Conservation (phyloP, 2,888 invertebrate genomes). For the Amphipyra berbera region DNA sequence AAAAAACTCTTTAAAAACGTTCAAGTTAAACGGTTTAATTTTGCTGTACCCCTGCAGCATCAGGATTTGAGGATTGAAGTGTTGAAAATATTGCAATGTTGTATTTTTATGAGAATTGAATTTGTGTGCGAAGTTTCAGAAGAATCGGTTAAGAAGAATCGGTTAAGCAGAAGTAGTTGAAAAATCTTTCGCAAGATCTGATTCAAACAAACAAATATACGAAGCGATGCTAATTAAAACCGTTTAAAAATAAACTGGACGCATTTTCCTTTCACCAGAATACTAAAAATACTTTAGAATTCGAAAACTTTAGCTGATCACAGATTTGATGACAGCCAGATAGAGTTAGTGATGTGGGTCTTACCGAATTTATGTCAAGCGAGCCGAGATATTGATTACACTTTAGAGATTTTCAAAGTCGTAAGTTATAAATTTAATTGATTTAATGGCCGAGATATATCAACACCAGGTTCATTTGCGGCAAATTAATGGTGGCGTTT, state of each 20-base stretch:
- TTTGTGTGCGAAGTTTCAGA: too few relatives aligned
- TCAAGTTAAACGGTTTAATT: too few relatives aligned
- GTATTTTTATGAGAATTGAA: too few relatives aligned
- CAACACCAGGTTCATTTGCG: constrained; percentile 66
- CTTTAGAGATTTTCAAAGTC: constrained; percentile 67
- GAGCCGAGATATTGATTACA: constrained; percentile 77
- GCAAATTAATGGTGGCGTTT: constrained; percentile 65
- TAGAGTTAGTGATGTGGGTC: constrained; percentile 74
- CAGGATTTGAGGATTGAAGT: too few relatives aligned
- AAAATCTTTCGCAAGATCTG: too few relatives aligned
- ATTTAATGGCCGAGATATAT: constrained; percentile 74
- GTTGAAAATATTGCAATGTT: too few relatives aligned
- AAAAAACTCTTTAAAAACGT: too few relatives aligned
- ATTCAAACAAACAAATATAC: too few relatives aligned
- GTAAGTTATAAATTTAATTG: constrained; percentile 73
- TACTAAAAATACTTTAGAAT: constrained; percentile 39
- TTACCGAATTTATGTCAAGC: constrained; percentile 77
- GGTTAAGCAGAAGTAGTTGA: too few relatives aligned
- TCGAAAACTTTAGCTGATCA: constrained; percentile 65
- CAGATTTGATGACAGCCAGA: constrained; percentile 73
- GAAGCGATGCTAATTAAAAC: too few relatives aligned
- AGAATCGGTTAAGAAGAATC: too few relatives aligned
- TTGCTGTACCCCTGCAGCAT: too few relatives aligned
- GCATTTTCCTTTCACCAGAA: constrained; percentile 20
- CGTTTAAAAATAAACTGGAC: constrained; percentile 1